Evolutionary conservation across 2,113 vertebrate genomes (phyloP), one percentile per base, ranked within the genome.

Genomic region (mouse (Mus musculus)): DNA sequence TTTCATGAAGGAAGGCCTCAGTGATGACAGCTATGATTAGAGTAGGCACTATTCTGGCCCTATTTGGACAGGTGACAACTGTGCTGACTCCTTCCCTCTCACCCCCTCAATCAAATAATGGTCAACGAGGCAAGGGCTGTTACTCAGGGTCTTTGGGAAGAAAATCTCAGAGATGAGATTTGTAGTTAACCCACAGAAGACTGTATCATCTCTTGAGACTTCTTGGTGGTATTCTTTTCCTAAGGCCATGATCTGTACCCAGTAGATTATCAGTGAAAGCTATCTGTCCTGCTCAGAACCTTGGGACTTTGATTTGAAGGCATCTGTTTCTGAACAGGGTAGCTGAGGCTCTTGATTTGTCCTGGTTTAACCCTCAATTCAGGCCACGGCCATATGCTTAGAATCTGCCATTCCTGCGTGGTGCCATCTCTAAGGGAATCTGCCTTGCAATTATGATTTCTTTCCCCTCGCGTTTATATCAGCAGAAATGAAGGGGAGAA

Each of bases 401-500:
- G 56, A 76, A 39, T 87, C 89, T 82, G 76, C n/a, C 7, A 11
- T 49, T 82, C 52, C 63, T 73, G 67, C 46, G 75, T 91, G 95
- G 75, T 54, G 75, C 80, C 30, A 4, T 91, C 91, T 92, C 97
- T 98, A 97, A 98, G 98, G 97, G 97, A 98, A 98, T 98, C 96
- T 97, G 97, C 98, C 96, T 98, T 92, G 86, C 95, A 97, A 97
- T 98, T 95, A 93, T 98, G 97, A 97, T 97, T 98, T 94, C 97
- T 98, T 98, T 98, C 98, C 54, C 97, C 98, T 98, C 97, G 97
- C 98, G 98, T 99, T 98, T 98, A 97, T 98, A 99, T 98, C 98
- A 98, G 98, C 97, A 99, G 98, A 98, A 98, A 97, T 93, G 94
- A 97, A 97, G 97, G 97, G 94, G 97, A 98, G 93, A 98, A 98